phyloP scores from a whole-genome alignment of 2,888 invertebrate genomes.

The Microplitis manilae region DNA sequence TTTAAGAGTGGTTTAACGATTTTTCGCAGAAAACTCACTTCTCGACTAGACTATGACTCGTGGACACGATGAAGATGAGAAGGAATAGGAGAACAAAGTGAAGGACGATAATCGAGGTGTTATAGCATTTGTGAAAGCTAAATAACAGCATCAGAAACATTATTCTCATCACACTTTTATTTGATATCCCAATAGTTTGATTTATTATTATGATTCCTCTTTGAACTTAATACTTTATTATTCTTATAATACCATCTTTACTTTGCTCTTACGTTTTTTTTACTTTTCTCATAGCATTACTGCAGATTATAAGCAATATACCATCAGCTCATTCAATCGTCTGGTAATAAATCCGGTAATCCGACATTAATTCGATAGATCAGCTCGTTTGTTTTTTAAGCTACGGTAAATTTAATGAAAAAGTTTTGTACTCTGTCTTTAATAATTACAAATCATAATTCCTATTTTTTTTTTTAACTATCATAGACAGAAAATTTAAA shows the following conservation, averaged over 20 bases:
- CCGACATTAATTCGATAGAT: slow-evolving; percentile 23
- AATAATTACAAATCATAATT: no score
- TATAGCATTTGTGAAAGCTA: slow-evolving; percentile 35
- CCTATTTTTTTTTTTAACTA: no score
- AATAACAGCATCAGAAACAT: slow-evolving; percentile 19
- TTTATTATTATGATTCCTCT: not conserved
- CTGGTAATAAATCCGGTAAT: slow-evolving; percentile 28
- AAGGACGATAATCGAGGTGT: slow-evolving; percentile 36
- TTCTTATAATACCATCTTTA: not conserved
- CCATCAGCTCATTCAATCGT: slow-evolving; percentile 13
- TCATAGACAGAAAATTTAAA: not conserved
- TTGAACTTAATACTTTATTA: not conserved
- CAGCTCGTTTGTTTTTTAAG: slow-evolving; percentile 9
- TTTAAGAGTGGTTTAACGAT: no score
- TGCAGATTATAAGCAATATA: slow-evolving; percentile 29
- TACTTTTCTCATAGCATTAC: slow-evolving; percentile 14
- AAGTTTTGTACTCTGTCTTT: not conserved
- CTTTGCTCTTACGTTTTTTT: not conserved
- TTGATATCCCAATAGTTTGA: not conserved
- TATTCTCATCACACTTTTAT: slow-evolving; percentile 1
- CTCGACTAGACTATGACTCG: no score
- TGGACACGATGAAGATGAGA: slow-evolving; percentile 22
- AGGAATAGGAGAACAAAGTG: slow-evolving; percentile 1
- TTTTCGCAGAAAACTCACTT: no score
- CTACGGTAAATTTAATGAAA: slow-evolving; percentile 15